Evolutionary conservation across 2,113 vertebrate genomes (phyloP).

Genomic region (Melanerpes aurifrons): DNA sequence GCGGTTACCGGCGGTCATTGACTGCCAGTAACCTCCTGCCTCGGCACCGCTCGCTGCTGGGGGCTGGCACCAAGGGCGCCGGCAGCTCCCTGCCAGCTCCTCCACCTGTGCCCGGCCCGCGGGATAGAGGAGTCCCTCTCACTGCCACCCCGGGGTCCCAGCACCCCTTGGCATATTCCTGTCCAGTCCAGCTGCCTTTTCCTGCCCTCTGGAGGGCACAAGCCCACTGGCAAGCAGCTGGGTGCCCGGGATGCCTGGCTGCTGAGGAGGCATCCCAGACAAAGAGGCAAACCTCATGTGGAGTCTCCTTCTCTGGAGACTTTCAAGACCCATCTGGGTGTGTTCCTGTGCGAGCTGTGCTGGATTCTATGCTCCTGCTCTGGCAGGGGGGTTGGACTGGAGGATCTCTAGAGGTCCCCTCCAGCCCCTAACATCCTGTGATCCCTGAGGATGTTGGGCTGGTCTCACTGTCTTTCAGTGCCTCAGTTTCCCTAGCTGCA

Average conservation of each 20-base stretch:
- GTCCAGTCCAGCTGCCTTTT: rapidly evolving
- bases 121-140: background rate
- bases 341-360: no score
- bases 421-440: no score
- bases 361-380: no score
- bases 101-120: background rate
- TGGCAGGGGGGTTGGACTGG: no score
- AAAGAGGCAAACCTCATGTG: background rate
- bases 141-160: rapidly evolving
- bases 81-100: background rate
- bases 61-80: background rate
- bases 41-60: background rate
- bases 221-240: background rate
- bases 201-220: background rate
- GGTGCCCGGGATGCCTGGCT: background rate
- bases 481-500: background rate
- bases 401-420: no score
- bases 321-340: no score
- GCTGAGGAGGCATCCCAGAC: background rate
- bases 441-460: rapidly evolving
- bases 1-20: conserved; percentile 72
- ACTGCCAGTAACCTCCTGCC: conserved; percentile 72
- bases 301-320: no score
- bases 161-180: background rate
- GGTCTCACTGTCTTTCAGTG: background rate